Conservation (phyloP, 2,113 vertebrate species). For the Centrocercus urophasianus region DNA sequence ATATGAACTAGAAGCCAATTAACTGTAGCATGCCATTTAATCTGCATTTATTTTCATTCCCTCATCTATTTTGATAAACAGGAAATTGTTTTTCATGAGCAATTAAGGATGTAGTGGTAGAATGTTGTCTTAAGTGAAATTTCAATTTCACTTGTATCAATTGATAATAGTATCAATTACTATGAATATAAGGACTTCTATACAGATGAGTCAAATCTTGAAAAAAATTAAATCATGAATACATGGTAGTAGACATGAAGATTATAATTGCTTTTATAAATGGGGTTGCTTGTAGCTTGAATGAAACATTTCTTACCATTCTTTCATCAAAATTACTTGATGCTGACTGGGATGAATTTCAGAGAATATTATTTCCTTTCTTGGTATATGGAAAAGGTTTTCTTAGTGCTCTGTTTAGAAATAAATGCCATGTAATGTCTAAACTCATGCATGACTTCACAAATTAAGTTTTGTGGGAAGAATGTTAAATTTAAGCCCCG, state of each 20-base stretch:
- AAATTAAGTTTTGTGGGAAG: background rate
- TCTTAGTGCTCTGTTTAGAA: conserved; percentile 11
- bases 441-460: background rate
- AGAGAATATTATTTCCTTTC: background rate
- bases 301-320: background rate
- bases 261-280: background rate
- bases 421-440: background rate
- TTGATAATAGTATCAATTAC: background rate
- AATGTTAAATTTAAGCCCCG: background rate
- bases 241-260: background rate
- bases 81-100: background rate
- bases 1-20: background rate
- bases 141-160: background rate
- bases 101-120: background rate
- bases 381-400: background rate
- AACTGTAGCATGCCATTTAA: background rate
- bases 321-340: conserved; percentile 2
- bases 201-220: background rate
- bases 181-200: background rate
- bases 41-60: background rate
- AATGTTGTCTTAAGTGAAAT: background rate
- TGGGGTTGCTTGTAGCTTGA: background rate
- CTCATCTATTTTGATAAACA: background rate
- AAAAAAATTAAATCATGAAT: background rate
- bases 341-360: background rate